A percentile compares a stretch with the other conserved stretches of the same genome.
Conservation (phyloP, 2,113 vertebrate species). For the Rynchops niger region DNA sequence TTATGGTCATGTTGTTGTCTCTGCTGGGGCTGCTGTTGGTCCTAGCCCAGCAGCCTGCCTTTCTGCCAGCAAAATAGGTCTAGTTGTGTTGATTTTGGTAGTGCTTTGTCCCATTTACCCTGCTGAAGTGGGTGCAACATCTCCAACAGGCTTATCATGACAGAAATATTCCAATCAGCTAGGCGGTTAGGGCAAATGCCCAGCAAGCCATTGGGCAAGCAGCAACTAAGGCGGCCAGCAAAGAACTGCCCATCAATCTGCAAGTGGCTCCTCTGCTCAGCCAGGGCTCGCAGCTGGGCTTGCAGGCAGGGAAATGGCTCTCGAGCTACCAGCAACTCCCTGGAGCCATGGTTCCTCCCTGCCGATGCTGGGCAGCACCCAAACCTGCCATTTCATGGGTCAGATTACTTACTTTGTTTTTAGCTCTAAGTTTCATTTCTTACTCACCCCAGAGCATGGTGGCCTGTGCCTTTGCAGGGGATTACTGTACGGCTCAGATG, state of each 20-base stretch:
- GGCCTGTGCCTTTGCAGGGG: neutral
- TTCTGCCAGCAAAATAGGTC: neutral
- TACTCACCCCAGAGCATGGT: fast-evolving
- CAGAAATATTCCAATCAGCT: neutral
- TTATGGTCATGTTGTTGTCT: neutral
- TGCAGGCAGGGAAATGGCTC: neutral
- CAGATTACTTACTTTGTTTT: neutral
- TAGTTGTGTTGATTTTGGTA: neutral
- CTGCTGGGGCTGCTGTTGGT: neutral
- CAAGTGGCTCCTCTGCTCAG: neutral
- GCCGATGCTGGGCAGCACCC: neutral
- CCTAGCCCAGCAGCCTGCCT: neutral
- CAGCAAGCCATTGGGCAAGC: neutral
- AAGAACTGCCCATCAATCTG: neutral
- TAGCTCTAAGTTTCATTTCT: neutral
- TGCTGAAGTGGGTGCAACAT: neutral
- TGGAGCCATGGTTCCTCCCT: neutral
- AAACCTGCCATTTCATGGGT: fast-evolving
- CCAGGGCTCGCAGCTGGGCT: neutral
- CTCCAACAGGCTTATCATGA: neutral
- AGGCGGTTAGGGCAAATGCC: neutral
- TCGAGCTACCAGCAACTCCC: neutral
- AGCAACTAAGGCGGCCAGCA: neutral
- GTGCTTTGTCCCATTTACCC: neutral
- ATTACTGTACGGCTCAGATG: neutral